Conservation (phyloP, 2,888 invertebrate genomes). For the Eurytoma adleriae region DNA sequence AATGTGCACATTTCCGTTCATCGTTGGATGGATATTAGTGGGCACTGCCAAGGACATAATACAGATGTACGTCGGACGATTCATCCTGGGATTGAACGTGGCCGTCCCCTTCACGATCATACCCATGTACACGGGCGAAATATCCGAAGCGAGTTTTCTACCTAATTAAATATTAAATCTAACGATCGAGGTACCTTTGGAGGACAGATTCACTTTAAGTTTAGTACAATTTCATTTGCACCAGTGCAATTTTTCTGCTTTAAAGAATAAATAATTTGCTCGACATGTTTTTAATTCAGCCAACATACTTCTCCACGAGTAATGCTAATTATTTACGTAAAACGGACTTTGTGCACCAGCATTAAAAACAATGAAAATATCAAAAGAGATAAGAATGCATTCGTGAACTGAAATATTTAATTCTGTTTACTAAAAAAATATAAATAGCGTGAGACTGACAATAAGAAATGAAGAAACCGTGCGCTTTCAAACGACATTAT, state of each 20-base stretch:
- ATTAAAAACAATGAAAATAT: too few species aligned
- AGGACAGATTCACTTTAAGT: conserved; percentile 20
- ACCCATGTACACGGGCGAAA: conserved; percentile 93
- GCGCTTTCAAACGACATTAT: too few species aligned
- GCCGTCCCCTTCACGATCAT: conserved; percentile 85
- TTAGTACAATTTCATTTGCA: neutral
- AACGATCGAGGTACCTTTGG: neutral
- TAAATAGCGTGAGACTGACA: too few species aligned
- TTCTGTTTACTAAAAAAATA: too few species aligned
- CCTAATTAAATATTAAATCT: neutral
- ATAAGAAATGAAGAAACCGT: too few species aligned
- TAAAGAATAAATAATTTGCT: too few species aligned
- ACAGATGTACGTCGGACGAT: conserved; percentile 79
- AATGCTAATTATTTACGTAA: too few species aligned
- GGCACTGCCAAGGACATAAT: conserved; percentile 77
- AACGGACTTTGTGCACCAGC: too few species aligned
- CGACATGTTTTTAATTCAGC: too few species aligned
- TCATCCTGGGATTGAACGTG: conserved; percentile 81
- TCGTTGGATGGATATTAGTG: conserved; percentile 84
- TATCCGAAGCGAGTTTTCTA: conserved; percentile 80
- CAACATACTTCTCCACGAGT: too few species aligned
- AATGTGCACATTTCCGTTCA: conserved; percentile 81
- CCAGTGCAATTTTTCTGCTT: neutral
- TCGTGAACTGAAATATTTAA: too few species aligned
- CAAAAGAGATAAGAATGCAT: too few species aligned